Base-by-base conservation (phyloP, 1,140 invertebrate species). In the Zelostemma sp. region DNA sequence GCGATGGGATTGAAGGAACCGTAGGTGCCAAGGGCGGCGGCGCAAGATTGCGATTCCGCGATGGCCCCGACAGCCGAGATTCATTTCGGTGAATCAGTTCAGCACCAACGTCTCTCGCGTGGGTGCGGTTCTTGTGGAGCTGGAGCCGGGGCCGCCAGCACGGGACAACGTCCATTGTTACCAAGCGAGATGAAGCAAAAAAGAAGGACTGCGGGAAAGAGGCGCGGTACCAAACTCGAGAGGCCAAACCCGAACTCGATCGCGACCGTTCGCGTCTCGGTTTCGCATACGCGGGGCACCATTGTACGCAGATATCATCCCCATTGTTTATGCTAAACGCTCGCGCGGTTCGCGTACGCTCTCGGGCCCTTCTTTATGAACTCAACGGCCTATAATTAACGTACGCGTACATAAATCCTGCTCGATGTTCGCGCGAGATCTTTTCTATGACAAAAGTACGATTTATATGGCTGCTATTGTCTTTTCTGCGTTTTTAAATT, bases 251-350 rank as follows among this genome's bases (percentile, higher is more conserved):
- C 53, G 50, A 55, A 54, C 68, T 59, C 60, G 59, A 61, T 67
- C 54, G 56, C 62, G 56, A 64, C 54, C 63, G 46, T 14, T 40
- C 38, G 17, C 16, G 47, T 46, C 28, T 43, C 43, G 49, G 48
- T 59, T 61, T 61, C 43, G 45, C 65, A 50, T 55, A 49, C 61
- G 50, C 49, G 38, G 15, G 17, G 25, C 28, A 15, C 62, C 33
- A 64, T 60, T 64, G 60, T 59, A 68, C 60, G 65, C 69, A 68
- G 64, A 63, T 64, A 64, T 64, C 64, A 64, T 64, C 56, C 60
- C 70, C 47, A 68, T 72, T 72, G 66, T 69, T 69, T 63, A 62
- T 62, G 59, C 45, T 51, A 56, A 57, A 45, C 50, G 45, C 31
- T 59, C 28, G 41, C 6, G 31, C 41, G 17, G 18, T 38, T 60